Conservation (phyloP, 2,797 vertebrate species). For the Tamandua tetradactyla region DNA sequence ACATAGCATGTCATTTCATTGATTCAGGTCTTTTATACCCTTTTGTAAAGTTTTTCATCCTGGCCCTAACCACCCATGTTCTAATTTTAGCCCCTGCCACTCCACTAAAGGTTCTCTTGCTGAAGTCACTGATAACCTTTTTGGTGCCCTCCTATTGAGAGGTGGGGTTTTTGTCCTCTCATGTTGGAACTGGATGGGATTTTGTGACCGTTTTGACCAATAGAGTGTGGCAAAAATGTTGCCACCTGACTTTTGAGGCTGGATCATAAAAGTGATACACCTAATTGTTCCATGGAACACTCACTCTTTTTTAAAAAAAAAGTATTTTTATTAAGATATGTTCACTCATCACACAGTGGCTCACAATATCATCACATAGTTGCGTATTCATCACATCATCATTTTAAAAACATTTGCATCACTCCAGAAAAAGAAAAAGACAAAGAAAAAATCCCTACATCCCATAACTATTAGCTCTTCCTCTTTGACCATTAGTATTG, state of each 20-base stretch:
- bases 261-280: neutral
- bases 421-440: no score
- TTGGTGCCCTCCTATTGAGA: neutral
- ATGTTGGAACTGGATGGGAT: neutral
- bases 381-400: no score
- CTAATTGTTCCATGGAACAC: neutral
- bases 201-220: slow-evolving; percentile 21
- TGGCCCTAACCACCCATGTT: neutral
- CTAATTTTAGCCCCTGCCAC: neutral
- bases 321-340: no score
- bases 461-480: no score
- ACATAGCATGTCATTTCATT: neutral
- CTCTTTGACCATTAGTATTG: no score
- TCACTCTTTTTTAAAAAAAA: neutral
- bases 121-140: neutral
- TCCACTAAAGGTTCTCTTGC: slow-evolving; percentile 1
- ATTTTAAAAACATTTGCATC: no score
- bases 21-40: neutral
- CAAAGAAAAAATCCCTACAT: no score
- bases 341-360: no score
- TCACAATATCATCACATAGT: no score
- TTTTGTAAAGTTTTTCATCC: neutral
- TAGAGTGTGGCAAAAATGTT: neutral
- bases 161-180: neutral
- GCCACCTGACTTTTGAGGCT: neutral